Conservation (phyloP, 2,888 invertebrate genomes). For the Sphaerophoria rueppellii region DNA sequence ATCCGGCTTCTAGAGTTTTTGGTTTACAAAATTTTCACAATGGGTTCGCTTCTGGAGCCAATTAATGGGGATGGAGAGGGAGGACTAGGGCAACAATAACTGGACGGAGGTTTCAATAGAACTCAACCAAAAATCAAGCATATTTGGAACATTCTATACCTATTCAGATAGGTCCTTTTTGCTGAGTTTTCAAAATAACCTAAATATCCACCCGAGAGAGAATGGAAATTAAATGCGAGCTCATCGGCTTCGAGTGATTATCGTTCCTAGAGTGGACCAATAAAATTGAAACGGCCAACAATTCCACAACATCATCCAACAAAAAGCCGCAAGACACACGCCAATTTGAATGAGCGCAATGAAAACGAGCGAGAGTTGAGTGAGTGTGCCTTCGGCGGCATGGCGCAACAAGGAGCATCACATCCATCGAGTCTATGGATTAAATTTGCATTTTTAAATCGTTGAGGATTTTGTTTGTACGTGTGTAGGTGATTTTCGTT, state of each 20-base stretch:
- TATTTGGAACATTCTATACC: conserved; percentile 31
- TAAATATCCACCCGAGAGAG: conserved; percentile 13
- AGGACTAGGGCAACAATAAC: conserved; percentile 12
- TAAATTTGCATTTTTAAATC: conserved; percentile 31
- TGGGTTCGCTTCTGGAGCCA: conserved; percentile 27
- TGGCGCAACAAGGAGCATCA: conserved; percentile 8
- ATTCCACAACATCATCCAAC: neutral
- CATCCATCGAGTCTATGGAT: neutral
- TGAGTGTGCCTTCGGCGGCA: neutral
- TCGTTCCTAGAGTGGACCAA: conserved; percentile 42
- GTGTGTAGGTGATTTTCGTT: neutral
- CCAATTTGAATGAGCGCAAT: conserved; percentile 19
- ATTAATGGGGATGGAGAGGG: neutral
- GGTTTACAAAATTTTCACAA: conserved; percentile 43
- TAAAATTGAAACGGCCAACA: conserved; percentile 37
- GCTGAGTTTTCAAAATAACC: neutral
- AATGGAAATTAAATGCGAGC: conserved; percentile 45
- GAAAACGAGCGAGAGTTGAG: neutral
- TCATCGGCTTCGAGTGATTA: conserved; percentile 50
- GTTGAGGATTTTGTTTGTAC: conserved; percentile 19
- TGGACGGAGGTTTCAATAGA: conserved; percentile 32
- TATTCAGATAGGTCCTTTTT: neutral
- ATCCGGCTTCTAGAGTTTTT: conserved; percentile 26
- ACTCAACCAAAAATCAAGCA: conserved; percentile 29
- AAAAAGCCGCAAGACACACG: conserved; percentile 44